Conservation (phyloP, 2,113 vertebrate genomes). For the Misgurnus mizolepis region DNA sequence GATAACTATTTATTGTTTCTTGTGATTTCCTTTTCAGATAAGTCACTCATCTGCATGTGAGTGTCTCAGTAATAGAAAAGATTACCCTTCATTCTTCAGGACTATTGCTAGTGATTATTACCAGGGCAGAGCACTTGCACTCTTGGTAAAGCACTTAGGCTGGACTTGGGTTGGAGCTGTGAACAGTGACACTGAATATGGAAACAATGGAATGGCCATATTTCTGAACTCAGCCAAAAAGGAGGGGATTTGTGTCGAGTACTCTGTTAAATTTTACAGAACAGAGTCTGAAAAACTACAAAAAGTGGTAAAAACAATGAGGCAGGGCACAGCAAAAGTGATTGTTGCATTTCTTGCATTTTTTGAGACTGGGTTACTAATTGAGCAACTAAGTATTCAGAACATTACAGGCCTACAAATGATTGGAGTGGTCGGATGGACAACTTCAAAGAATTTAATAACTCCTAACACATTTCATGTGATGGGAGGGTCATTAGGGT, state of each 20-base stretch:
- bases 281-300: too few species aligned
- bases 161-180: slow-evolving; percentile 39
- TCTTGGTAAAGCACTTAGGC: slow-evolving; percentile 67
- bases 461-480: slow-evolving; percentile 64
- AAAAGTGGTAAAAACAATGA: slow-evolving; percentile 54
- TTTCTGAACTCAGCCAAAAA: too few species aligned
- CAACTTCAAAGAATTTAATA: slow-evolving; percentile 67
- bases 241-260: too few species aligned
- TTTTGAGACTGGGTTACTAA: slow-evolving; percentile 34
- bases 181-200: too few species aligned
- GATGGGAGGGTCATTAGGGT: too few species aligned
- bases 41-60: slow-evolving; percentile 73
- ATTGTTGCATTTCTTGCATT: too few species aligned
- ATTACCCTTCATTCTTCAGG: slow-evolving; percentile 69
- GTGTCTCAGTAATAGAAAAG: slow-evolving; percentile 53
- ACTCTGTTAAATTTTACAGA: too few species aligned
- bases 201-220: too few species aligned
- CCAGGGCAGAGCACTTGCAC: slow-evolving; percentile 65
- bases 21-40: slow-evolving; percentile 58
- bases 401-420: too few species aligned
- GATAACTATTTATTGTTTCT: neutral
- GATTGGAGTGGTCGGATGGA: slow-evolving; percentile 61
- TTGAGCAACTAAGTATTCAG: too few species aligned
- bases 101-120: slow-evolving; percentile 73
- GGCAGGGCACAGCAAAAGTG: too few species aligned